These are phyloP conservation scores for Pogonocichla stellata DNA, from an alignment of 2,113 vertebrate genomes.

Conservation along the genomic window DNA sequence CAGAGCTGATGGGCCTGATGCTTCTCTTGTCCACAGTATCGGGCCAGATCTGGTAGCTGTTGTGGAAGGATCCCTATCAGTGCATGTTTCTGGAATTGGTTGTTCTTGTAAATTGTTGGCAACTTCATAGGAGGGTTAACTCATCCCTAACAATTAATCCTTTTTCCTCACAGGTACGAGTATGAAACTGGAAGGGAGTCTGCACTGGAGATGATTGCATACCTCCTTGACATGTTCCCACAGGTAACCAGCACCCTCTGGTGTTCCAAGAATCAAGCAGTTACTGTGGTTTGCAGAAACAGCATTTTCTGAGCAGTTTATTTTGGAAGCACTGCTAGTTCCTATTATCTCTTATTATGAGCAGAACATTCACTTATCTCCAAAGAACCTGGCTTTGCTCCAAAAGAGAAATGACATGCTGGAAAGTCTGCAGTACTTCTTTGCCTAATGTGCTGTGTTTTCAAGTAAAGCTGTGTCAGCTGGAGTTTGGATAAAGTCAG, in stretches of 20 bases:
- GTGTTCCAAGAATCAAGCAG: neutral
- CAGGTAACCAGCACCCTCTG: conserved; percentile 70
- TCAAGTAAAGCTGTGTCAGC: neutral
- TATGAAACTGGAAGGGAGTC: conserved; percentile 93
- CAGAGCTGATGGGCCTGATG: neutral
- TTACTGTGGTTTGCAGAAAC: neutral
- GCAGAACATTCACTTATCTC: neutral
- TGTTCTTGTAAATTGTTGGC: neutral
- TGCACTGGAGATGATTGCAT: conserved; percentile 89
- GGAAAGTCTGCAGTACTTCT: neutral
- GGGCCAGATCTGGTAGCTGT: neutral
- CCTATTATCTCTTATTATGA: neutral
- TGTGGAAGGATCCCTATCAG: neutral
- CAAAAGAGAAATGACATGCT: neutral
- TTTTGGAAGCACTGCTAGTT: neutral
- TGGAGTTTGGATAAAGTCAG: neutral
- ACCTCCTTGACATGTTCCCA: conserved; percentile 89
- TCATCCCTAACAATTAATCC: neutral
- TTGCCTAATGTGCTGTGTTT: neutral
- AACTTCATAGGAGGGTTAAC: neutral
- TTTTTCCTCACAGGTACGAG: conserved; percentile 79
- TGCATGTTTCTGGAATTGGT: neutral
- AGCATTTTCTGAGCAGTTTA: neutral
- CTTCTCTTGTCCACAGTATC: neutral
- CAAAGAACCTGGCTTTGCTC: neutral